Conservation (phyloP, 2,888 invertebrate species). For the Myopa tessellatipennis region DNA sequence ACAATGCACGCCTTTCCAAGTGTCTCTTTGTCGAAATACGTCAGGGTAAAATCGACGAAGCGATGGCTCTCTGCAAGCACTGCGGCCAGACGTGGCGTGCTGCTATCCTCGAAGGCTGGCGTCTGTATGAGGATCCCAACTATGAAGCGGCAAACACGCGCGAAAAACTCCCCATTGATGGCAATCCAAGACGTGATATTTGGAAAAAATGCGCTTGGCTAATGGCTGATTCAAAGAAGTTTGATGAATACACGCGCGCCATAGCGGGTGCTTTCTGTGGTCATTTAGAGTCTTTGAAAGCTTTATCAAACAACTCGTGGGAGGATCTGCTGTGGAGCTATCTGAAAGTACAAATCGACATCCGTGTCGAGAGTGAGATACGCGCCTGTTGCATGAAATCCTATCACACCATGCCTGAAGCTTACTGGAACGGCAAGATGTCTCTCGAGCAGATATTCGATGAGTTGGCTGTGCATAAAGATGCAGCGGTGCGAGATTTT, state of each 20-base stretch:
- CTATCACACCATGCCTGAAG: slow-evolving; percentile 73
- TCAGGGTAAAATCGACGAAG: slow-evolving; percentile 87
- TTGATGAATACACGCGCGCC: slow-evolving; percentile 74
- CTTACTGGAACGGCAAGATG: slow-evolving; percentile 78
- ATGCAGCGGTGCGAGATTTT: slow-evolving; percentile 68
- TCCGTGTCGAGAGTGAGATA: slow-evolving; percentile 84
- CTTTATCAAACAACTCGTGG: slow-evolving; percentile 83
- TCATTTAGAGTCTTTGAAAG: slow-evolving; percentile 80
- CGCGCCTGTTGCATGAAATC: slow-evolving; percentile 72
- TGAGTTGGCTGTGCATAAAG: slow-evolving; percentile 74
- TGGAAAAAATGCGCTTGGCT: slow-evolving; percentile 82
- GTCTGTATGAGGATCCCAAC: slow-evolving; percentile 87
- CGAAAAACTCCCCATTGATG: slow-evolving; percentile 73
- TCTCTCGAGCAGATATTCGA: slow-evolving; percentile 77
- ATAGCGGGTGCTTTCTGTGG: slow-evolving; percentile 86
- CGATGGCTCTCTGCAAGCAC: slow-evolving; percentile 83
- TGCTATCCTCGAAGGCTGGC: slow-evolving; percentile 91
- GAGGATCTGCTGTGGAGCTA: slow-evolving; percentile 92
- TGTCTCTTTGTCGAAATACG: slow-evolving; percentile 79
- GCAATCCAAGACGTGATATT: slow-evolving; percentile 84
- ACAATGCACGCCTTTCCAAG: slow-evolving; percentile 74
- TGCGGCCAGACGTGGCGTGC: slow-evolving; percentile 94
- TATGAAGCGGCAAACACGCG: slow-evolving; percentile 69
- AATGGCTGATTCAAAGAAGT: slow-evolving; percentile 70
- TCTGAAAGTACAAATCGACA: slow-evolving; percentile 83